Conservation (phyloP, 2,888 invertebrate genomes). For the Aphidoletes aphidimyza region DNA sequence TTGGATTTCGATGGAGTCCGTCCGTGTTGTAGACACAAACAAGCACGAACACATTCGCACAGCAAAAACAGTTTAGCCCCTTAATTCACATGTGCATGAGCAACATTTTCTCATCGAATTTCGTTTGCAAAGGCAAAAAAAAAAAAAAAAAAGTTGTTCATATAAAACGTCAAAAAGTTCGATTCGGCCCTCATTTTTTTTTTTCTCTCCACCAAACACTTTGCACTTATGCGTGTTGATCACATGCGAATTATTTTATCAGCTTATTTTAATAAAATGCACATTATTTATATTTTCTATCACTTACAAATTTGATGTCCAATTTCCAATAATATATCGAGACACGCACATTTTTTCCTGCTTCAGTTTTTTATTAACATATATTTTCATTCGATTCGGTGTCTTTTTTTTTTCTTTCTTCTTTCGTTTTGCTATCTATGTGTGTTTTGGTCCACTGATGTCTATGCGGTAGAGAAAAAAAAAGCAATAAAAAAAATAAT, state of each 20-base stretch:
- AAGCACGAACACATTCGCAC: slow-evolving; percentile 3
- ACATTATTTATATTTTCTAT: slow-evolving; percentile 48
- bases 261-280: slow-evolving; percentile 54
- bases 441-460: not conserved
- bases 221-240: not conserved
- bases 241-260: slow-evolving; percentile 6
- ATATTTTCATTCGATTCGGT: not conserved
- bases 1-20: too few relatives aligned
- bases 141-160: not conserved
- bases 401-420: not conserved
- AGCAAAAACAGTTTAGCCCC: not conserved
- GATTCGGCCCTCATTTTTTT: not conserved
- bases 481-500: not conserved
- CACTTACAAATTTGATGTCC: slow-evolving; percentile 13
- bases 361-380: slow-evolving; percentile 36
- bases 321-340: slow-evolving; percentile 46
- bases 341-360: slow-evolving; percentile 42
- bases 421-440: not conserved
- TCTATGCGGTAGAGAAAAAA: not conserved
- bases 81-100: not conserved
- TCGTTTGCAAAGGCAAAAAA: too few relatives aligned
- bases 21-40: not conserved
- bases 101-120: too few relatives aligned
- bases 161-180: too few relatives aligned
- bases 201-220: not conserved